Conservation (phyloP, 1,140 invertebrate genomes). For the Pinna nobilis region DNA sequence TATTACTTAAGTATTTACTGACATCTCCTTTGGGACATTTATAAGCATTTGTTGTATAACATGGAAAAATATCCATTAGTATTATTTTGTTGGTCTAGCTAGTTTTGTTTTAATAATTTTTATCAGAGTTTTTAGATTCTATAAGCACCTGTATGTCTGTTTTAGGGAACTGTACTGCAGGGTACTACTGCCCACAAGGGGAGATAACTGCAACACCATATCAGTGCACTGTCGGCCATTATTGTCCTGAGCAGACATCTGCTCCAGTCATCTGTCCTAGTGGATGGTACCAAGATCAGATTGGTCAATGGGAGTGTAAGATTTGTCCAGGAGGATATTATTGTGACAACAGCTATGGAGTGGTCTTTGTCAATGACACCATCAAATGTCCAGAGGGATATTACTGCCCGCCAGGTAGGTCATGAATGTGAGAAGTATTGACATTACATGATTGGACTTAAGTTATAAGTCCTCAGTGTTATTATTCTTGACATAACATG, state of each 20-base stretch:
- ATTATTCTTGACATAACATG: too few relatives aligned
- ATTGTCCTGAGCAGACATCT: constrained; percentile 60
- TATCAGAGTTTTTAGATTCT: too few relatives aligned
- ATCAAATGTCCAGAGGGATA: constrained; percentile 68
- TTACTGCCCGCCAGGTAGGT: constrained; percentile 68
- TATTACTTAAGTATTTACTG: too few relatives aligned
- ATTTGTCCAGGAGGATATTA: constrained; percentile 68
- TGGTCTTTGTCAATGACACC: constrained; percentile 66
- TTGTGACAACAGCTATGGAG: constrained; percentile 69
- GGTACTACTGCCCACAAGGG: constrained; percentile 68
- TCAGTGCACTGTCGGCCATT: constrained; percentile 64
- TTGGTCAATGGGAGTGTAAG: constrained; percentile 61
- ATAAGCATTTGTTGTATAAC: too few relatives aligned
- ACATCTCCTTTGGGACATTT: too few relatives aligned
- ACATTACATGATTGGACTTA: neutral
- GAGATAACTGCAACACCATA: constrained; percentile 52
- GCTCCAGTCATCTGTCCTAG: constrained; percentile 67
- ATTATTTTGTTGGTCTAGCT: too few relatives aligned
- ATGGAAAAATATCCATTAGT: too few relatives aligned
- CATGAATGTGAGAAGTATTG: neutral
- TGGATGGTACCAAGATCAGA: constrained; percentile 64
- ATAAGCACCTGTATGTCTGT: constrained; percentile 6
- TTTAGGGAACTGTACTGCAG: constrained; percentile 64
- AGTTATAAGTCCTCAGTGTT: too few relatives aligned
- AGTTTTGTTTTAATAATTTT: too few relatives aligned